These are phyloP conservation scores for Neogobius melanostomus DNA, from an alignment of 2,113 vertebrate genomes.

Conservation along the genomic window DNA sequence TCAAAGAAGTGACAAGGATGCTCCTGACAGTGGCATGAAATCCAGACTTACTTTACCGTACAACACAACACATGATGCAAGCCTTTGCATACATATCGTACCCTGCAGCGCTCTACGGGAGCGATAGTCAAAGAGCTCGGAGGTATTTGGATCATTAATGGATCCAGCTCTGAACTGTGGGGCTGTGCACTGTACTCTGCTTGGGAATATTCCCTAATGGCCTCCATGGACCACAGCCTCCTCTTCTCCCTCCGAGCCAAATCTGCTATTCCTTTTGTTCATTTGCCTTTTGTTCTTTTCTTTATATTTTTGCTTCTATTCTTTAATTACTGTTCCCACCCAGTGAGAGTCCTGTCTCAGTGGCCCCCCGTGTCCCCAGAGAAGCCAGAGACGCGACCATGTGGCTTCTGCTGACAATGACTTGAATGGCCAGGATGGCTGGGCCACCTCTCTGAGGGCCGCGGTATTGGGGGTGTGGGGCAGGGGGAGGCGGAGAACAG, in stretches of 20 bases:
- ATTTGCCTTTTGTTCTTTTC: conserved; percentile 76
- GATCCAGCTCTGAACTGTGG: conserved; percentile 60
- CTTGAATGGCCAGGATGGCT: conserved; percentile 72
- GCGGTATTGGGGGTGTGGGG: conserved; percentile 32
- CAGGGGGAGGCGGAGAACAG: conserved; percentile 25
- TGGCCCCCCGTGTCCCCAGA: conserved; percentile 62
- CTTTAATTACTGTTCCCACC: conserved; percentile 79
- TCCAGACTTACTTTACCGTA: conserved; percentile 48
- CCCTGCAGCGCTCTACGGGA: conserved; percentile 55
- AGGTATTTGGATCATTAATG: conserved; percentile 72
- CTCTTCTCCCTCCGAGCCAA: conserved; percentile 54
- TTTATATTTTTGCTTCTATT: conserved; percentile 72
- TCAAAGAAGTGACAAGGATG: conserved; percentile 70
- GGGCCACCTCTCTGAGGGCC: conserved; percentile 72
- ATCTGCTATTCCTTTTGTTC: conserved; percentile 80
- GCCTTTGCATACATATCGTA: conserved; percentile 37
- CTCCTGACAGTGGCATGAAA: conserved; percentile 59
- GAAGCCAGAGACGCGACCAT: conserved; percentile 71
- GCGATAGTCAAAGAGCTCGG: conserved; percentile 54
- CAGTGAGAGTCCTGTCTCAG: conserved; percentile 62
- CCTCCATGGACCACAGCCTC: conserved; percentile 61
- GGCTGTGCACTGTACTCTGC: conserved; percentile 55
- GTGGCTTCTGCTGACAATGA: conserved; percentile 73
- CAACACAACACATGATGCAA: conserved; percentile 48
- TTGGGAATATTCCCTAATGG: conserved; percentile 70